phyloP scores from a whole-genome alignment of 2,113 vertebrate species.

The Tachysurus vachellii region DNA sequence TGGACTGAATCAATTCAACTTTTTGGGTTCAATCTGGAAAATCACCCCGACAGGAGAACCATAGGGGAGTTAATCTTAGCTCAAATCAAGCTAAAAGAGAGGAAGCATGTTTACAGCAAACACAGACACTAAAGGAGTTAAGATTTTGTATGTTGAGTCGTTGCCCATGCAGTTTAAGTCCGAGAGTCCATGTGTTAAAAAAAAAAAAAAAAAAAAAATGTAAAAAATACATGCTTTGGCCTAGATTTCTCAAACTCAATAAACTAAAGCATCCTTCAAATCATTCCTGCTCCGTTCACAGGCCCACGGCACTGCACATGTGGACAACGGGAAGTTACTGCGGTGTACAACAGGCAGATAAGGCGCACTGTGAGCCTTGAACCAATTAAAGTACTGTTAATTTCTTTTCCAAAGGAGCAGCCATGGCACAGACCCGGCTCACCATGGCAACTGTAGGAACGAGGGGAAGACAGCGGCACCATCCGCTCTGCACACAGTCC shows the following conservation, averaged over 20 bases:
- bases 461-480: conserved; percentile 33
- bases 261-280: background rate
- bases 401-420: conserved; percentile 52
- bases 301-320: conserved; percentile 5
- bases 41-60: background rate
- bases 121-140: background rate
- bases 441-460: conserved; percentile 53
- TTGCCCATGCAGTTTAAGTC: background rate
- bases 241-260: background rate
- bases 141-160: background rate
- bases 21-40: background rate
- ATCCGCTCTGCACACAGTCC: conserved; percentile 29
- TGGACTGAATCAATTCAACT: background rate
- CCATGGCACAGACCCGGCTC: conserved; percentile 47
- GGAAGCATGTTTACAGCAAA: background rate
- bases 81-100: background rate
- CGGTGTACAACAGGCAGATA: conserved; percentile 34
- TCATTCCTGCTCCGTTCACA: background rate
- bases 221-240: background rate
- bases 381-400: conserved; percentile 56
- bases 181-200: background rate
- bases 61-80: background rate
- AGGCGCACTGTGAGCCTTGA: conserved; percentile 35
- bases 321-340: conserved; percentile 17
- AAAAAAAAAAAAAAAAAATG: too few relatives aligned